phyloP scores from a whole-genome alignment of 2,888 invertebrate genomes.

The Agonopterix heracliana region DNA sequence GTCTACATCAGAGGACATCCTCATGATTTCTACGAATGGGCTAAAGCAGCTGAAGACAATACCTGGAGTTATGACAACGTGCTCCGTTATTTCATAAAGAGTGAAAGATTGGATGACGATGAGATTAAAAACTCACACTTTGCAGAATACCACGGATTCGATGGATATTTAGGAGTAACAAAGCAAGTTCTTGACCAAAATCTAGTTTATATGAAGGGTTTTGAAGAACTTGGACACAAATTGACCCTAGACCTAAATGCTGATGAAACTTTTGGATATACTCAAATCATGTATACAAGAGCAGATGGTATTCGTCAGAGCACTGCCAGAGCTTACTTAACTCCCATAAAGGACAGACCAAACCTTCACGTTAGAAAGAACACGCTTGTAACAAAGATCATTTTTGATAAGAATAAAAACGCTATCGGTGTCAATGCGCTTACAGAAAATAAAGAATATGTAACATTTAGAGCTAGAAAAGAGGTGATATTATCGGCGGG shows the following conservation, averaged over 20 bases:
- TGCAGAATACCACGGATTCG: conserved; percentile 20
- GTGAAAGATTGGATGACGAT: conserved; percentile 22
- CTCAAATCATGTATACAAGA: background rate
- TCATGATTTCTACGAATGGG: conserved; percentile 25
- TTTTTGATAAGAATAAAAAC: too few species aligned
- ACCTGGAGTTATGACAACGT: conserved; percentile 23
- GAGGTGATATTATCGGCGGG: background rate
- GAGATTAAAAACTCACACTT: conserved; percentile 11
- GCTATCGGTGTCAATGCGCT: too few species aligned
- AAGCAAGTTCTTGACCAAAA: conserved; percentile 15
- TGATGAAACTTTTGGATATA: background rate
- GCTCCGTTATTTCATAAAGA: conserved; percentile 24
- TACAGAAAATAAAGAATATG: too few species aligned
- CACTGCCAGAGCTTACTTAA: conserved; percentile 13
- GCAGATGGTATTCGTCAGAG: conserved; percentile 9
- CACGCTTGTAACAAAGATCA: background rate
- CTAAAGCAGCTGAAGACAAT: conserved; percentile 16
- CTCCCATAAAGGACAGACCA: conserved; percentile 6
- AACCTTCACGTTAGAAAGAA: background rate
- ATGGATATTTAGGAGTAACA: conserved; percentile 23
- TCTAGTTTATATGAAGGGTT: background rate
- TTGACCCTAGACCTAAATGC: background rate
- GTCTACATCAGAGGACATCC: conserved; percentile 23
- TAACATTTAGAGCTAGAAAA: too few species aligned
- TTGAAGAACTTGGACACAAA: background rate